Percentiles rank a stretch among this genome's conserved stretches.
Conservation (phyloP, 2,113 vertebrate species). For the Xerus inauris region DNA sequence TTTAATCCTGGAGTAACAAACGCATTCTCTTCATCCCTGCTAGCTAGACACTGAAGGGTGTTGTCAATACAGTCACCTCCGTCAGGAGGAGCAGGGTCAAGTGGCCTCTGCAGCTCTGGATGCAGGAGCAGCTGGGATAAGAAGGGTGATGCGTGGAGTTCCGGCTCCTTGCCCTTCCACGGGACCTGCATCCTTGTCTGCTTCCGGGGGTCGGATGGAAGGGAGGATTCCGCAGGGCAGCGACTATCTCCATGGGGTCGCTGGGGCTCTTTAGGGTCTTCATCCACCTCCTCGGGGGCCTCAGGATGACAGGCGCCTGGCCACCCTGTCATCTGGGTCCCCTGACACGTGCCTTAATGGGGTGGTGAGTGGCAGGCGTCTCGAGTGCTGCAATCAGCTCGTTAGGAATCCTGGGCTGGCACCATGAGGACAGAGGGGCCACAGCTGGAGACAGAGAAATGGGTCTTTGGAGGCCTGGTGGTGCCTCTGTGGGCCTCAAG, state of each 20-base stretch:
- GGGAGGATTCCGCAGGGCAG: not conserved
- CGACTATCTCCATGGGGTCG: not conserved
- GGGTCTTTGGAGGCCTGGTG: slow-evolving; percentile 80
- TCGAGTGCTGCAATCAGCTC: slow-evolving; percentile 72
- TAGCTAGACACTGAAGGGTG: not conserved
- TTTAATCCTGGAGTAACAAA: not conserved
- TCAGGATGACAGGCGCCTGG: slow-evolving; percentile 76
- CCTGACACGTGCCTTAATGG: slow-evolving; percentile 75
- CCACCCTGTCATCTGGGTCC: slow-evolving; percentile 67
- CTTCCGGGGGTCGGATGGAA: slow-evolving; percentile 41
- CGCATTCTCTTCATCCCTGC: not conserved
- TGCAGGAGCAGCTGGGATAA: not conserved
- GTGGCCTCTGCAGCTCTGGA: not conserved
- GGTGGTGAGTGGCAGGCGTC: slow-evolving; percentile 70
- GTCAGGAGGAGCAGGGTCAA: not conserved
- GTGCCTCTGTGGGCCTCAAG: slow-evolving; percentile 66
- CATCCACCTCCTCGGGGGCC: slow-evolving; percentile 68
- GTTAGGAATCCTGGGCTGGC: slow-evolving; percentile 56
- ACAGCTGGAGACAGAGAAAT: slow-evolving; percentile 80
- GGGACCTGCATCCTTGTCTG: accelerated
- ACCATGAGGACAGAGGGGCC: slow-evolving; percentile 42
- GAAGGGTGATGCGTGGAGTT: not conserved
- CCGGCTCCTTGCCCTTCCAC: not conserved
- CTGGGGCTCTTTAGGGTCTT: slow-evolving; percentile 55
- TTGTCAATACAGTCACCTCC: not conserved